Evolutionary conservation across 1,140 invertebrate species (phyloP).

Genomic region (Drosophila bipectinata): DNA sequence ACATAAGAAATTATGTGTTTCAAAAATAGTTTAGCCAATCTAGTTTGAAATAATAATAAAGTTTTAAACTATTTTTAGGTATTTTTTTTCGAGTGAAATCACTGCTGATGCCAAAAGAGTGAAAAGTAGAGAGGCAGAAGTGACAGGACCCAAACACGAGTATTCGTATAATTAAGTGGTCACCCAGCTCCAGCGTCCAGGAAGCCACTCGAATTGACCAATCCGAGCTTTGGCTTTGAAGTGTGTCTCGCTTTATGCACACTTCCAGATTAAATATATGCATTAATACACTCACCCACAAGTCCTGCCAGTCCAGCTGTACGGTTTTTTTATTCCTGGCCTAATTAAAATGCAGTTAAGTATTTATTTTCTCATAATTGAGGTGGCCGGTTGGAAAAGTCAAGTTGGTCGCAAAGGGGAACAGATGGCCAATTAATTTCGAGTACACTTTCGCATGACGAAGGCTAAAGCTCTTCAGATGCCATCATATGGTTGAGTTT

Average conservation of each 20-base stretch:
- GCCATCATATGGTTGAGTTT: neutral
- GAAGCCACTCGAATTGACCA: conserved; percentile 67
- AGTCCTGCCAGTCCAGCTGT: neutral
- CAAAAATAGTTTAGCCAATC: too few relatives aligned
- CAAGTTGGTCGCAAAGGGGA: conserved; percentile 37
- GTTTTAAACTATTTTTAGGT: too few relatives aligned
- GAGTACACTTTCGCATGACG: conserved; percentile 25
- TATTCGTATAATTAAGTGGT: conserved; percentile 67
- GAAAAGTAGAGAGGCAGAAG: conserved; percentile 1
- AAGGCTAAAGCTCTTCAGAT: neutral
- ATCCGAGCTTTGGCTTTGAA: conserved; percentile 67
- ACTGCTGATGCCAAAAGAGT: conserved; percentile 8
- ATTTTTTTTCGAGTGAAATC: conserved; percentile 17
- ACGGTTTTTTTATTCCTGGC: conserved; percentile 23
- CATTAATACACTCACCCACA: neutral
- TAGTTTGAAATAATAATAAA: too few relatives aligned
- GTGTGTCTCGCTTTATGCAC: conserved; percentile 41
- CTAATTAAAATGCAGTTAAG: conserved; percentile 68
- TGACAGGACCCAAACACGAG: conserved; percentile 15
- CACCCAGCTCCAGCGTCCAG: conserved; percentile 38
- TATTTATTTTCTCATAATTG: conserved; percentile 69
- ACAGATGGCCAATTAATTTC: conserved; percentile 50
- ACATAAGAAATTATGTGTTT: too few relatives aligned
- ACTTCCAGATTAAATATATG: conserved; percentile 22
- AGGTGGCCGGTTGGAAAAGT: conserved; percentile 37